Percentiles rank a stretch among this genome's conserved stretches.
phyloP scores from a whole-genome alignment of 2,113 vertebrate species.

The Dascyllus trimaculatus region DNA sequence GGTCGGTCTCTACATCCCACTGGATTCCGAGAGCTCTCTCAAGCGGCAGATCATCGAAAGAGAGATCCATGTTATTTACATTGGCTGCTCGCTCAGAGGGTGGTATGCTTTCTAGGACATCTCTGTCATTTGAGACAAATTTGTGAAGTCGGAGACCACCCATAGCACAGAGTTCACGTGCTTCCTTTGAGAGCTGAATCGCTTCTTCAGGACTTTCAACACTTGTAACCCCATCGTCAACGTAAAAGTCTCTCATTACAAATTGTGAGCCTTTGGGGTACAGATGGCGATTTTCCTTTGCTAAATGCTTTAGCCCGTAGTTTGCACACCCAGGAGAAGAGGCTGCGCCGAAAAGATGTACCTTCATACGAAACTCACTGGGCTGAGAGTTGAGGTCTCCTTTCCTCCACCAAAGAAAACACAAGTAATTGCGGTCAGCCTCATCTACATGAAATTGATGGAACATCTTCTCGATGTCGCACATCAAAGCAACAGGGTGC shows the following conservation, averaged over 20 bases:
- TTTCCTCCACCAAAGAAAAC: constrained; percentile 20
- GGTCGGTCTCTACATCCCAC: constrained; percentile 2
- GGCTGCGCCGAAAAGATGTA: constrained; percentile 24
- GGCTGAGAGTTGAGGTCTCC: not conserved
- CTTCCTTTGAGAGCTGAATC: constrained; percentile 18
- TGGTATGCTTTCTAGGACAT: constrained; percentile 2
- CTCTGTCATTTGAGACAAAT: not conserved
- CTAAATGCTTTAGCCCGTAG: constrained; percentile 18
- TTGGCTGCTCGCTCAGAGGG: not conserved
- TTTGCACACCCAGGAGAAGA: constrained; percentile 28
- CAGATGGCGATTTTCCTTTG: not conserved
- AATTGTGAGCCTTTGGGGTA: not conserved
- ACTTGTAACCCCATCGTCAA: constrained; percentile 1
- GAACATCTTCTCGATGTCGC: too few relatives aligned
- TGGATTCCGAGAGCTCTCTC: constrained; percentile 13
- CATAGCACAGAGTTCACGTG: not conserved
- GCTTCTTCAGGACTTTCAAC: not conserved
- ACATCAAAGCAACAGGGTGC: not conserved
- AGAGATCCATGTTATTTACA: not conserved
- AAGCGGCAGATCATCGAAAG: not conserved
- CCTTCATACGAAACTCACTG: not conserved
- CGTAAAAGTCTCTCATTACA: not conserved
- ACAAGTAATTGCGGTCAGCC: not conserved
- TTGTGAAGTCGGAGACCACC: constrained; percentile 11
- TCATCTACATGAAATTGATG: not conserved